Percentiles rank a stretch among this genome's conserved stretches.
These are phyloP conservation scores for Oscheius myriophilus DNA, from an alignment of 2,888 invertebrate genomes.

Conservation along the genomic window DNA sequence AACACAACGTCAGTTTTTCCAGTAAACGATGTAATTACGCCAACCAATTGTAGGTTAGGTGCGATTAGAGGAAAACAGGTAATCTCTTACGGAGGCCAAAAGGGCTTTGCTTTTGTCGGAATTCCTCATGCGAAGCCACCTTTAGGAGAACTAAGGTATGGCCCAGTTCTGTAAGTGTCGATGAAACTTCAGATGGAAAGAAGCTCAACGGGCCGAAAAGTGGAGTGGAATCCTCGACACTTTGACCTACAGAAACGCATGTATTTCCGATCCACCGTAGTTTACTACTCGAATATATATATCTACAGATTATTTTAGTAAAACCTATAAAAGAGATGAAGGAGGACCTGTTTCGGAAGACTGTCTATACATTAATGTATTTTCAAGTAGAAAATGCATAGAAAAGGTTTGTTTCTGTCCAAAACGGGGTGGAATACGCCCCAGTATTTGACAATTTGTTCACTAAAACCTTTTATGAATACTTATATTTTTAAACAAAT, in stretches of 20 bases:
- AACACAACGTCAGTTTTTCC: not conserved
- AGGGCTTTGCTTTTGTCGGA: slow-evolving; percentile 34
- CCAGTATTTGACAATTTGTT: too few relatives aligned
- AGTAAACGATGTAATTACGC: not conserved
- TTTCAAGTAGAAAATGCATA: slow-evolving; percentile 28
- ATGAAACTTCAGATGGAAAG: slow-evolving; percentile 25
- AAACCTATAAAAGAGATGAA: slow-evolving; percentile 23
- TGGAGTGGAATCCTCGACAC: slow-evolving; percentile 40
- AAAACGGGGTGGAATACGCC: too few relatives aligned
- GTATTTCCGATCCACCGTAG: slow-evolving; percentile 37
- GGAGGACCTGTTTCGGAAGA: slow-evolving; percentile 36
- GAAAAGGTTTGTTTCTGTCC: slow-evolving; percentile 15
- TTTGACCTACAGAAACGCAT: slow-evolving; percentile 42
- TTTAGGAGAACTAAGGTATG: slow-evolving; percentile 32
- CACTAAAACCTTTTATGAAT: too few relatives aligned
- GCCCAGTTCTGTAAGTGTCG: not conserved
- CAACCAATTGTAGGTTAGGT: slow-evolving; percentile 14
- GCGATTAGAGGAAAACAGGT: slow-evolving; percentile 13
- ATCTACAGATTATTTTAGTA: slow-evolving; percentile 17
- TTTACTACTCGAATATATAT: not conserved
- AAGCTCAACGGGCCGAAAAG: slow-evolving; percentile 5
- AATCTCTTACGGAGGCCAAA: slow-evolving; percentile 32
- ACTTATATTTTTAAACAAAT: too few relatives aligned
- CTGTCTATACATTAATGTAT: slow-evolving; percentile 38
- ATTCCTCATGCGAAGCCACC: slow-evolving; percentile 35